Conservation (phyloP, 2,113 vertebrate species). For the Sakesphorus luctuosus region DNA sequence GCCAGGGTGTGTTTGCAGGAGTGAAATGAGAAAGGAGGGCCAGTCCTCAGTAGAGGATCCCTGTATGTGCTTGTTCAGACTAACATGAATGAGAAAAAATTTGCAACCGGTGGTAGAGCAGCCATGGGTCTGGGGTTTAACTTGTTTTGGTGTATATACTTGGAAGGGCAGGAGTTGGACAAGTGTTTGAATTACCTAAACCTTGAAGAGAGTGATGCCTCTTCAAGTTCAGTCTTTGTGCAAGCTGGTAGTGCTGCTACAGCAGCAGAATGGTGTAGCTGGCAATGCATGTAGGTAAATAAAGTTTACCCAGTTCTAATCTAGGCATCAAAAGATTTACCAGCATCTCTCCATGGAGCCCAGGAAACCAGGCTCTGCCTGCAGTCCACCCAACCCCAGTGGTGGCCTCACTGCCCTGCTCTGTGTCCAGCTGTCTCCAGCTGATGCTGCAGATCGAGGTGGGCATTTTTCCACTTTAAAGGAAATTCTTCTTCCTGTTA, state of each 20-base stretch:
- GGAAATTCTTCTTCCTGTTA: neutral
- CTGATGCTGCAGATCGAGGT: rapidly evolving
- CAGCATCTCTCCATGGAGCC: neutral
- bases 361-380: neutral
- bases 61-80: neutral
- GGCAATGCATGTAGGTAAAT: neutral
- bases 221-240: neutral
- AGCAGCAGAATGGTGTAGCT: neutral
- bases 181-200: neutral
- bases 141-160: neutral
- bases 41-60: neutral
- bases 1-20: neutral
- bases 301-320: neutral
- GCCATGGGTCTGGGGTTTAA: neutral
- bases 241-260: neutral
- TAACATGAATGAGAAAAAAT: neutral
- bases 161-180: neutral
- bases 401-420: neutral
- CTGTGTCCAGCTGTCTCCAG: neutral
- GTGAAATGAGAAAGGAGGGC: neutral
- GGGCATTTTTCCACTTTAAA: neutral
- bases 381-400: rapidly evolving
- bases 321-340: neutral
- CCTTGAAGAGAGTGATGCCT: neutral
- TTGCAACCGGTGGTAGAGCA: neutral